Evolutionary conservation across 1,140 invertebrate species (phyloP), one percentile per base, ranked within the genome.

Genomic region (Cataglyphis hispanica): DNA sequence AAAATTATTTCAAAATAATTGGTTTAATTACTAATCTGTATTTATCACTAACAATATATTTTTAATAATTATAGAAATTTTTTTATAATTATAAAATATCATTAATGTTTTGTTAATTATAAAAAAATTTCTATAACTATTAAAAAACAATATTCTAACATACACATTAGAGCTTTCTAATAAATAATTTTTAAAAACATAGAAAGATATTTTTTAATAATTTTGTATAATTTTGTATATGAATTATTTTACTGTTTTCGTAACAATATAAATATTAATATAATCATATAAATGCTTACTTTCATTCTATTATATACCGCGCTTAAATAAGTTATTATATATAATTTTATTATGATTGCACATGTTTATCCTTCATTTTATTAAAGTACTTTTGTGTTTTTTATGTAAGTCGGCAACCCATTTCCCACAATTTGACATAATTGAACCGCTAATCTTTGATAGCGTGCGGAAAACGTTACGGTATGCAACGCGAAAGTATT

Each of bases 371-470:
- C 10, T 25, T 27, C 1, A 31, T 34, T 46, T 60, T 25, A 56
- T 56, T 69, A 69, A 80, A 22, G 5, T 8, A 61, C 1, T 19
- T n/a, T 43, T 43, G 25, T 8, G 43, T 53, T 43, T 64, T 70
- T 74, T 61, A 83, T 83, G 67, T 34, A 61, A 83, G 72, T 66
- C 43, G 72, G 78, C 53, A 43, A 37, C 13, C 53, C 53, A 83
- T 83, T 83, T 83, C 67, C 56, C 67, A 83, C 78, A 74, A 83
- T 83, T 80, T 31, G 53, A 60, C 78, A 25, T 83, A 83, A 83
- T 83, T 83, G 56, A 72, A 7, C 53, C 37, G 19, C 25, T 31
- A 31, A 69, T 80, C 11, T 37, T 11, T 25, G 72, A 88, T 88
- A 72, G 60, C 61, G 40, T n/a, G 43, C 19, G 56, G 77, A 25